Percentiles rank a stretch among this genome's conserved stretches.
Evolutionary conservation across 2,888 invertebrate genomes (phyloP).

Genomic region (Parnassius apollo): DNA sequence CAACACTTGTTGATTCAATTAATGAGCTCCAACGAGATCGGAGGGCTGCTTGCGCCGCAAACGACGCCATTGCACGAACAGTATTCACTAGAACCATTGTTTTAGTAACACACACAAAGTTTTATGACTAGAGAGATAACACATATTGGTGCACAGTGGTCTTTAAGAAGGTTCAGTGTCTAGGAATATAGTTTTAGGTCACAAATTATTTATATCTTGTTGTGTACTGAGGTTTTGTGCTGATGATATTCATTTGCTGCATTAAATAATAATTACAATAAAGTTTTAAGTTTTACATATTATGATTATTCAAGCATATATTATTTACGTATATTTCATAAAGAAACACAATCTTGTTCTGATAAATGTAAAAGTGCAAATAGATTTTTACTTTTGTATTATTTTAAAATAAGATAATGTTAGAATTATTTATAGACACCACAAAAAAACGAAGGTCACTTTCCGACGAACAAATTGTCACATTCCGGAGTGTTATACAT

Average conservation of each 20-base stretch:
- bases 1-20: constrained; percentile 85
- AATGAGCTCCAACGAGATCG: constrained; percentile 87
- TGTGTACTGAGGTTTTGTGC: no score
- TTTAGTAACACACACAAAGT: constrained; percentile 2
- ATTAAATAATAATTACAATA: no score
- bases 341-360: no score
- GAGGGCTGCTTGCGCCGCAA: constrained; percentile 85
- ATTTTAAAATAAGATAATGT: not conserved
- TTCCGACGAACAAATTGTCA: constrained; percentile 13
- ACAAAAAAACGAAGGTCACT: constrained; percentile 22
- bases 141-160: not conserved
- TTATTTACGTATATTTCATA: no score
- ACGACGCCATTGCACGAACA: constrained; percentile 82
- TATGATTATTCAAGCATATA: no score
- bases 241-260: no score
- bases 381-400: not conserved
- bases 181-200: not conserved
- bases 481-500: constrained; percentile 17
- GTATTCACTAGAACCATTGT: constrained; percentile 64
- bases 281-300: no score
- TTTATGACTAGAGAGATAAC: not conserved
- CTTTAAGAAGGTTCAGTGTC: not conserved
- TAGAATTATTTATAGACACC: constrained; percentile 12
- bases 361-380: no score
- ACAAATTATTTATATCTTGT: not conserved